phyloP scores from a whole-genome alignment of 2,888 invertebrate species.

The Cantharis nigra region DNA sequence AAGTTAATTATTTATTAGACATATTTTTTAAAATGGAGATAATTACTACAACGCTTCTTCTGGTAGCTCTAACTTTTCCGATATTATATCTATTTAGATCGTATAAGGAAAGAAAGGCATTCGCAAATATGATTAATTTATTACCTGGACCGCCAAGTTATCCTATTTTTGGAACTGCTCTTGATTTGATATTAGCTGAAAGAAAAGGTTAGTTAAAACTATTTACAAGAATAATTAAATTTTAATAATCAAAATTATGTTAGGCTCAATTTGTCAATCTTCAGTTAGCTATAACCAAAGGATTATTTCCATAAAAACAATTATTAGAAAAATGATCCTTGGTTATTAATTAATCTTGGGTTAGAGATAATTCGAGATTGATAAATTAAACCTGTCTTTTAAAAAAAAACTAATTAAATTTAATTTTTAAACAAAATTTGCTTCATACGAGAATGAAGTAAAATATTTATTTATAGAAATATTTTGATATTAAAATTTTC shows the following conservation, averaged over 20 bases:
- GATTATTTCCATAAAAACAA: no score
- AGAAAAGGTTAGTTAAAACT: conserved; percentile 28
- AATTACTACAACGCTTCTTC: conserved; percentile 12
- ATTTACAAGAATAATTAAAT: background rate
- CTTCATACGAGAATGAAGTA: no score
- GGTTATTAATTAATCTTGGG: no score
- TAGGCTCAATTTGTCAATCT: no score
- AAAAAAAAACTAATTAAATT: background rate
- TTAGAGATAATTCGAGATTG: no score
- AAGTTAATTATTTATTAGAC: background rate
- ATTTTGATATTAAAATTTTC: no score
- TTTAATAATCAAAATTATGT: background rate
- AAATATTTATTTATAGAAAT: background rate
- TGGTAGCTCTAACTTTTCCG: conserved; percentile 15
- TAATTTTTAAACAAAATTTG: background rate
- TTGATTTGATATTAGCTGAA: conserved; percentile 22
- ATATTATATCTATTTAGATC: conserved; percentile 15
- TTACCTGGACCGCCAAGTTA: conserved; percentile 30
- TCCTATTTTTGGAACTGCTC: conserved; percentile 36
- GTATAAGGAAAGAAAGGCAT: conserved; percentile 5
- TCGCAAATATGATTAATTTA: conserved; percentile 7
- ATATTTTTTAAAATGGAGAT: conserved; percentile 15
- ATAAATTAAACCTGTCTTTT: background rate
- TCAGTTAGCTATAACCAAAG: no score
- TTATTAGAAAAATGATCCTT: no score